Evolutionary conservation across 2,888 invertebrate genomes (phyloP).

Genomic region (Tinea pellionella): DNA sequence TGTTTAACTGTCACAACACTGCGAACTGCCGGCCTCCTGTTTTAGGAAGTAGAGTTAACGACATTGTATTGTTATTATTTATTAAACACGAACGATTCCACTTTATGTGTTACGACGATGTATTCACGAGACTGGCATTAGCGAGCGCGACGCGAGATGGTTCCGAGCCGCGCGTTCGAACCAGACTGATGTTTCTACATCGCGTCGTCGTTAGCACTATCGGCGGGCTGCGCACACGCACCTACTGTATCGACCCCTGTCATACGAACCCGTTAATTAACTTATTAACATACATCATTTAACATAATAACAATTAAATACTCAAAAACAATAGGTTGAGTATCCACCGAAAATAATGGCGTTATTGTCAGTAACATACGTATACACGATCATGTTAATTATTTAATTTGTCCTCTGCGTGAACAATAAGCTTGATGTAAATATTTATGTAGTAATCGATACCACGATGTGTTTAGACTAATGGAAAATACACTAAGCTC

Average conservation of each 20-base stretch:
- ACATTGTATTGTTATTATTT: constrained; percentile 25
- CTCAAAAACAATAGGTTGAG: not conserved
- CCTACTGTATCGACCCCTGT: constrained; percentile 4
- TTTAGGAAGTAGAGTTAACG: constrained; percentile 29
- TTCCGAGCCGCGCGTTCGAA: constrained; percentile 9
- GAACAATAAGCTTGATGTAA: not conserved
- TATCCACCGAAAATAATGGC: not conserved
- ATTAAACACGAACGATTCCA: not conserved
- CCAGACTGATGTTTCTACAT: not conserved
- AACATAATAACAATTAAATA: not conserved
- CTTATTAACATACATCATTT: not conserved
- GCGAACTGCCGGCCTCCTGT: constrained; percentile 22
- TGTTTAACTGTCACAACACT: constrained; percentile 30
- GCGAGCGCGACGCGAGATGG: not conserved
- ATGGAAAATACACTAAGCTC: not conserved
- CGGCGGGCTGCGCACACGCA: constrained; percentile 7
- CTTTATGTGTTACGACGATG: not conserved
- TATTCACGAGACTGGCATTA: not conserved
- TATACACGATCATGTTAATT: not conserved
- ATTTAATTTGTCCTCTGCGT: not conserved
- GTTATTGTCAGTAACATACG: not conserved
- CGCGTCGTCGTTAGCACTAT: not conserved
- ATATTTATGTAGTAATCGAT: not conserved
- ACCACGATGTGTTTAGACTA: not conserved
- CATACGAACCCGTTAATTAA: constrained; percentile 4